Evolutionary conservation across 2,888 invertebrate genomes (phyloP).

Genomic region (Polydesmus complanatus): DNA sequence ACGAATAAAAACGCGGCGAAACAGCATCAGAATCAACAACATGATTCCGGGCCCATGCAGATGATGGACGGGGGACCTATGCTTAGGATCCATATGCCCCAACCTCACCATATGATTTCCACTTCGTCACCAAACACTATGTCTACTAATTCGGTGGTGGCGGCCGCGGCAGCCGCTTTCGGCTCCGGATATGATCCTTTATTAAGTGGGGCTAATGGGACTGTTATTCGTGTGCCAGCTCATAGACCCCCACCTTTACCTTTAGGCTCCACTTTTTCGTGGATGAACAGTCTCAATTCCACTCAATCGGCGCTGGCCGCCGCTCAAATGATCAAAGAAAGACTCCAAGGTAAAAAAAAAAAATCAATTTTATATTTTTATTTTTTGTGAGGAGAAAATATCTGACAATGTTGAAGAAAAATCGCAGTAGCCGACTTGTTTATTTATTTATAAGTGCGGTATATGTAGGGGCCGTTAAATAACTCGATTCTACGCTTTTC

Average conservation of each 20-base stretch:
- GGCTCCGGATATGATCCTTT: slow-evolving; percentile 16
- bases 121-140: neutral
- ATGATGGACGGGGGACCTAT: slow-evolving; percentile 2
- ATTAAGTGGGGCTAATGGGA: slow-evolving; percentile 21
- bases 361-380: no score
- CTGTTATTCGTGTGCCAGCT: slow-evolving; percentile 33
- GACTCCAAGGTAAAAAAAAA: slow-evolving; percentile 54
- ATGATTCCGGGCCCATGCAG: slow-evolving; percentile 14
- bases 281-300: slow-evolving; percentile 17
- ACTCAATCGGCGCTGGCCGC: slow-evolving; percentile 49
- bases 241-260: slow-evolving; percentile 57
- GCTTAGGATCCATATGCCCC: neutral
- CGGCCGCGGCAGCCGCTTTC: slow-evolving; percentile 11
- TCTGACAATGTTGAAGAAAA: no score
- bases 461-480: no score
- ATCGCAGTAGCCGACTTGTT: no score
- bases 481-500: no score
- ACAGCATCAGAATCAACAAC: slow-evolving; percentile 37
- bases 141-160: slow-evolving; percentile 10
- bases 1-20: neutral
- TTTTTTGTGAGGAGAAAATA: no score
- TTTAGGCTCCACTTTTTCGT: slow-evolving; percentile 21
- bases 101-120: slow-evolving; percentile 7
- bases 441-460: no score
- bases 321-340: slow-evolving; percentile 66